phyloP scores from a whole-genome alignment of 2,113 vertebrate species.

The Ondatra zibethicus region DNA sequence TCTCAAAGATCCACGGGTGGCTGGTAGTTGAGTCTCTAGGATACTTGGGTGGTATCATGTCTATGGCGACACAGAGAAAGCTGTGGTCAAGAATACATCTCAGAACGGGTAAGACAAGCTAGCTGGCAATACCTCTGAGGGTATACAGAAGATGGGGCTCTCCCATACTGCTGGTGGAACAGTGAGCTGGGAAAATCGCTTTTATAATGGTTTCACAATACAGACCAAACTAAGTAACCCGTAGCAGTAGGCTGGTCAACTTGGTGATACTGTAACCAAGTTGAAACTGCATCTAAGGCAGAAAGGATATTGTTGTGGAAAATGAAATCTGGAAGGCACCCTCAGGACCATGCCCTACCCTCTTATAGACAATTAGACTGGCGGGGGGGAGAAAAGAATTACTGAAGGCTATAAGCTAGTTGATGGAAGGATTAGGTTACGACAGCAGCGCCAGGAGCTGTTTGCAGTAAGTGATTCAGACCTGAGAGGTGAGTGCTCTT shows the following conservation, averaged over 20 bases:
- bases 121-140: background rate
- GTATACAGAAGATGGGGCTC: background rate
- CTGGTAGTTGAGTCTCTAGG: background rate
- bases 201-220: conserved; percentile 4
- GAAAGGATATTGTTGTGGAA: background rate
- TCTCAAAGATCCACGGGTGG: conserved; percentile 18
- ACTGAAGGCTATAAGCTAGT: background rate
- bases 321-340: background rate
- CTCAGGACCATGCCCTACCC: background rate
- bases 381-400: background rate
- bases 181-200: conserved; percentile 18
- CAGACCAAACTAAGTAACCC: background rate
- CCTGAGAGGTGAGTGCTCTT: background rate
- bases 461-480: conserved; percentile 40
- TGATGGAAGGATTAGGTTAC: background rate
- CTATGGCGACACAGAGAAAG: conserved; percentile 12
- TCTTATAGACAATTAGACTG: conserved; percentile 9
- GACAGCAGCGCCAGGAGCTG: conserved; percentile 11
- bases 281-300: background rate
- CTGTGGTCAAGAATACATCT: background rate
- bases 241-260: background rate
- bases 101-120: conserved; percentile 17
- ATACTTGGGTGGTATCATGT: background rate
- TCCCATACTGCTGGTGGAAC: background rate
- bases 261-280: background rate